Evolutionary conservation across 2,797 vertebrate species (phyloP), one percentile per base, ranked within the genome.

Genomic region (Clarias pachynema): DNA sequence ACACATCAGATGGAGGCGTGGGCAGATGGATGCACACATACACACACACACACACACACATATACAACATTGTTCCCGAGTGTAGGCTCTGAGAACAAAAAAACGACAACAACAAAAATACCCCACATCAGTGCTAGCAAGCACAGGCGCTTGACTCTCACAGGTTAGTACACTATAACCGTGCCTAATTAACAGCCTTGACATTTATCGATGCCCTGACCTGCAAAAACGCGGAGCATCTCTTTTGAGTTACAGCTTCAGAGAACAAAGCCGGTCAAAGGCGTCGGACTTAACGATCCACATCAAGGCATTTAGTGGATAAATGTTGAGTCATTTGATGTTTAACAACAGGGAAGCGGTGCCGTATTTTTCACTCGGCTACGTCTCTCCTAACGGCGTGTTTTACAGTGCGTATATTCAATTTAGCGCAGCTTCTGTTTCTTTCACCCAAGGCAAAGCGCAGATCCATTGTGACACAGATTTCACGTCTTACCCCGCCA

Each of bases 351-450:
- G 68, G 85, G 84, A 70, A 83, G 60, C 59, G 37, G 34, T 65
- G 81, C 83, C 80, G 82, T 83, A 83, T 87, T 87, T 84, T 81
- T 87, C 89, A 82, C 73, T 78, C 87, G 82, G 86, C 81, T 89
- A 82, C 85, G 31, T 87, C 85, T 88, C 82, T 56, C 77, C 87
- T 80, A 75, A 75, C 59, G 72, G 80, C 79, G 70, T 68, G 24
- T 18, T 69, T 86, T 78, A 80, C 57, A 65, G 79, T 85, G 77
- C 81, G 87, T 87, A 81, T 85, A 84, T 89, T 89, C 85, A 88
- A 88, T 89, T 86, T 79, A 86, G 65, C 49, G 31, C 86, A 63
- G 85, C 86, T 85, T 87, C 84, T 88, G 84, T 86, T 84, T 87
- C 40, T 85, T 78, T 84, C 73, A 90, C 84, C 88, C 66, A 37